A percentile compares a stretch with the other conserved stretches of the same genome.
Evolutionary conservation across 2,888 invertebrate genomes (phyloP).

Genomic region (Morpho helenor): DNA sequence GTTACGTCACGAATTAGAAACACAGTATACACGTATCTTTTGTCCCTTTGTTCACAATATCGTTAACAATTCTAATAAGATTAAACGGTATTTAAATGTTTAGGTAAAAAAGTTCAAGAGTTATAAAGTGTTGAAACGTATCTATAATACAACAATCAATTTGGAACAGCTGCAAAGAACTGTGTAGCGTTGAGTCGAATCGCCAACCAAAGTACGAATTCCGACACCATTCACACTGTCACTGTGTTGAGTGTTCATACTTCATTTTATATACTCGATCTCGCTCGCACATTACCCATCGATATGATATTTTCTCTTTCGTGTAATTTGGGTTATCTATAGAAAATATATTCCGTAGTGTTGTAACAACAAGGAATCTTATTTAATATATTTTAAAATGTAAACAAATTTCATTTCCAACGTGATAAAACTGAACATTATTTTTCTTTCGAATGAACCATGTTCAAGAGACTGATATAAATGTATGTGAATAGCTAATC

Average conservation of each 20-base stretch:
- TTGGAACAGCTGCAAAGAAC: conserved; percentile 40
- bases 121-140: conserved; percentile 25
- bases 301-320: conserved; percentile 11
- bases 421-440: no score
- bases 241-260: conserved; percentile 18
- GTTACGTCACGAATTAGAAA: conserved; percentile 66
- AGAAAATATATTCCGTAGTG: conserved; percentile 15
- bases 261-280: conserved; percentile 30
- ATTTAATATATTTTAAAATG: no score
- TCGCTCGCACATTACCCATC: conserved; percentile 22
- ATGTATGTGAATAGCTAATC: no score
- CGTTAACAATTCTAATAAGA: conserved; percentile 13
- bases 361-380: conserved; percentile 2
- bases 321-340: background rate
- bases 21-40: conserved; percentile 34
- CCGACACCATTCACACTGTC: no score
- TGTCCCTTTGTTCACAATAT: conserved; percentile 30
- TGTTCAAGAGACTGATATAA: no score
- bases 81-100: conserved; percentile 13
- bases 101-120: conserved; percentile 22
- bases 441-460: no score
- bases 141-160: conserved; percentile 34
- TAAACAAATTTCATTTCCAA: no score
- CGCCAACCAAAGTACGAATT: conserved; percentile 12
- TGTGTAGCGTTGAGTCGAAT: conserved; percentile 26